phyloP scores from a whole-genome alignment of 1,140 invertebrate genomes.

The Solenopsis fugax region DNA sequence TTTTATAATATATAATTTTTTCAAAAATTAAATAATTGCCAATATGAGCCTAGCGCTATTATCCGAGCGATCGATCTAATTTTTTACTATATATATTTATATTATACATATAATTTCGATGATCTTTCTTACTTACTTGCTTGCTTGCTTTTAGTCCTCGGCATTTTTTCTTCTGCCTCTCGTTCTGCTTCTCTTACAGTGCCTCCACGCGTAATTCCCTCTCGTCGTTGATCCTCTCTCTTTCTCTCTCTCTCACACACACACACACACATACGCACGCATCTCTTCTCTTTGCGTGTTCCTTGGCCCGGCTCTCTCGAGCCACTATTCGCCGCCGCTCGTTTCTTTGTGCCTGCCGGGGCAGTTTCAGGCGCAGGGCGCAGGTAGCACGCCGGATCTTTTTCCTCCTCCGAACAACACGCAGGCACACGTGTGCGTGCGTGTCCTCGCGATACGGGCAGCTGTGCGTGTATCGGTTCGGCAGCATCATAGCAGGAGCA shows the following conservation, averaged over 20 bases:
- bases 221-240: neutral
- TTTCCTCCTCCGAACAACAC: conserved; percentile 54
- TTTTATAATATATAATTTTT: too few species aligned
- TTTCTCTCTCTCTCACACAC: neutral
- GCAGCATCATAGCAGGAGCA: neutral
- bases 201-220: conserved; percentile 65
- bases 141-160: conserved; percentile 49
- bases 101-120: conserved; percentile 55
- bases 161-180: conserved; percentile 37
- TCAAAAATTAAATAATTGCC: too few species aligned
- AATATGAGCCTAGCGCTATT: too few species aligned
- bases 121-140: conserved; percentile 32
- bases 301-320: conserved; percentile 21
- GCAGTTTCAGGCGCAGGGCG: conserved; percentile 80
- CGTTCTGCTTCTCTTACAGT: conserved; percentile 44
- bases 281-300: neutral
- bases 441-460: conserved; percentile 16
- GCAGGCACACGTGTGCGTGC: conserved; percentile 49
- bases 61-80: too few species aligned
- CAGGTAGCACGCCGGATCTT: conserved; percentile 75
- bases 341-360: conserved; percentile 78
- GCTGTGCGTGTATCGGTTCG: conserved; percentile 21
- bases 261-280: too few species aligned
- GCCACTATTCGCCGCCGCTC: conserved; percentile 59
- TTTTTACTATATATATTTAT: conserved; percentile 58